A percentile compares a stretch with the other conserved stretches of the same genome.
Conservation (phyloP, 2,113 vertebrate species). For the Oxyura jamaicensis region DNA sequence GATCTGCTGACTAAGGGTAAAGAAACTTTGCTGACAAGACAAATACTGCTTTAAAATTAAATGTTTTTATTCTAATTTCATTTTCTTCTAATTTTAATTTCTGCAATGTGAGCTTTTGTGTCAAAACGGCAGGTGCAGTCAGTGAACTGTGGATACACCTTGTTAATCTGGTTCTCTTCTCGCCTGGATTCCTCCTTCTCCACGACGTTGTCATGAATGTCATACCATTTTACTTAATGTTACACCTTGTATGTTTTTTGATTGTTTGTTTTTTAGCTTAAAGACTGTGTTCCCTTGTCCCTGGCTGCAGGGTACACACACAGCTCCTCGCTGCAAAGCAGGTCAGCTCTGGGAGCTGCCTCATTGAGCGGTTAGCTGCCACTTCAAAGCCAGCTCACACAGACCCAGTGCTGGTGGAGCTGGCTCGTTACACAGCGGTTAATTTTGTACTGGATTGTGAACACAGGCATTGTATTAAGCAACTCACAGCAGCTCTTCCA, state of each 20-base stretch:
- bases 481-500: neutral
- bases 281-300: neutral
- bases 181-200: neutral
- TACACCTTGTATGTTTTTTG: rapidly evolving
- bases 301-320: neutral
- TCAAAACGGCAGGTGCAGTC: rapidly evolving
- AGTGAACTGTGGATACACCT: rapidly evolving
- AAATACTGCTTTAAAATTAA: neutral
- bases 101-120: neutral
- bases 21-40: neutral
- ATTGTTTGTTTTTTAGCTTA: neutral
- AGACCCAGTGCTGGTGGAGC: neutral
- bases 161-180: neutral
- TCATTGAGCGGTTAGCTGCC: rapidly evolving
- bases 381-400: rapidly evolving
- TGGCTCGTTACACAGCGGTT: rapidly evolving
- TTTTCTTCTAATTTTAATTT: neutral
- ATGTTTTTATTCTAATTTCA: neutral
- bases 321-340: neutral
- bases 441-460: rapidly evolving
- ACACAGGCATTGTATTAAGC: neutral
- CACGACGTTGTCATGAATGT: neutral
- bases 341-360: neutral
- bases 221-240: neutral
- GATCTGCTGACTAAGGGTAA: neutral